Base-by-base conservation (phyloP, 2,113 vertebrate genomes). In the Callopanchax toddi region DNA sequence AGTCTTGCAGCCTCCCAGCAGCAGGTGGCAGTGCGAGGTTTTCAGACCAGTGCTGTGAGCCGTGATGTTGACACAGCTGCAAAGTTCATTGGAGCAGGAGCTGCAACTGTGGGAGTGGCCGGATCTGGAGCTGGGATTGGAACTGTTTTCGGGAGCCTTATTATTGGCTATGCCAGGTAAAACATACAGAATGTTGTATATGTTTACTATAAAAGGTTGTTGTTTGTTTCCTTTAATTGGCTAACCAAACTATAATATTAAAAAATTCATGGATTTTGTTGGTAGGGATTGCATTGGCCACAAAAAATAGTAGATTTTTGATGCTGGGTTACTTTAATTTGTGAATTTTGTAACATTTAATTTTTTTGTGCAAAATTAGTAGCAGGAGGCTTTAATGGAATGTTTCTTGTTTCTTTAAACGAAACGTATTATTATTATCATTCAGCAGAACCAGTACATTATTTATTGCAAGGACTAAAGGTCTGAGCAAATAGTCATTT, bases 141-240 rank as follows among this genome's bases (percentile, higher is more conserved):
- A 90, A 99, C 97, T 0, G 97, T 99, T 84, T 99, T 99, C 50
- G 97, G 97, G 78, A 98, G 96, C 82, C 94, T 99, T 87, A 99
- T 99, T 86, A 99, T 99, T 72, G 97, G 97, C 83, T 99, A 99
- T 89, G 97, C 97, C 91, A 99, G 96, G 97, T 98, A 94, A 25
- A 20, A n/a, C n/a, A n/a, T n/a, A n/a, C n/a, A n/a, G n/a, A n/a
- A 60, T 34, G n/a, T 42, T 21, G 20, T 20, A 17, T 40, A 15
- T 20, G 20, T 37, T 7, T 7, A 23, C 4, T 48, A 23, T 7
- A 1, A 12, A 48, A 49, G 16, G 22, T 45, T 45, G n/a, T 10
- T 11, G n/a, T n/a, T n/a, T n/a, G n/a, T 21, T 22, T 11, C 39
- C 16, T 11, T 16, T 39, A 10, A 4, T 23, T 3, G 2, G 23